Percentiles rank a stretch among this genome's conserved stretches.
phyloP scores from a whole-genome alignment of 1,140 invertebrate genomes.

The Leptinotarsa defecta region DNA sequence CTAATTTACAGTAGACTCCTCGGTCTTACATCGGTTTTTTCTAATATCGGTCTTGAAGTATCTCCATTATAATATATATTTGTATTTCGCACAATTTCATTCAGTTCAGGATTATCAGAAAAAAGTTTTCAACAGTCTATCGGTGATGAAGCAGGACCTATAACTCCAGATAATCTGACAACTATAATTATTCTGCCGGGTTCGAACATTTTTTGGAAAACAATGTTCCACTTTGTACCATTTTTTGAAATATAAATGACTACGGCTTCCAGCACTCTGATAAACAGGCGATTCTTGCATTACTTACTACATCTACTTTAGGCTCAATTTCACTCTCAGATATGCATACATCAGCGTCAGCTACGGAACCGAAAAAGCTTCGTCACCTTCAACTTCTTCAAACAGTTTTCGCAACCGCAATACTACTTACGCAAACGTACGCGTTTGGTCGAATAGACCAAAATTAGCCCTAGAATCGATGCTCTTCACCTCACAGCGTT shows the following conservation, averaged over 20 bases:
- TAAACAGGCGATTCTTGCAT: neutral
- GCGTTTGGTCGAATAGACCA: neutral
- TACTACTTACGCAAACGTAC: neutral
- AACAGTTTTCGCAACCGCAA: neutral
- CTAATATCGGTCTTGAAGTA: too few species aligned
- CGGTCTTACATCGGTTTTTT: too few species aligned
- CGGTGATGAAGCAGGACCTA: neutral
- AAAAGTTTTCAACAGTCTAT: neutral
- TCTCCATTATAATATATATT: neutral
- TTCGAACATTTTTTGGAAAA: neutral
- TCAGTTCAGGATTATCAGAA: neutral
- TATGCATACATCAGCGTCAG: neutral
- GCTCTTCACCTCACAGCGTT: neutral
- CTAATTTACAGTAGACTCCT: too few species aligned
- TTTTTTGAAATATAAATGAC: conserved; percentile 6
- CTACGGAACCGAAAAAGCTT: neutral
- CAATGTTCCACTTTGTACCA: neutral
- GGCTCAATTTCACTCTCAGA: neutral
- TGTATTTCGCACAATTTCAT: neutral
- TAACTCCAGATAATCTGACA: neutral
- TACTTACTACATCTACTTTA: neutral
- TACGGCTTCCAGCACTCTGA: neutral
- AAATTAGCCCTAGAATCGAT: neutral
- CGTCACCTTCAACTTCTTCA: neutral
- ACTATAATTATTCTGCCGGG: neutral